Conservation (phyloP, 1,140 invertebrate species). For the Drosophila kanapiae region DNA sequence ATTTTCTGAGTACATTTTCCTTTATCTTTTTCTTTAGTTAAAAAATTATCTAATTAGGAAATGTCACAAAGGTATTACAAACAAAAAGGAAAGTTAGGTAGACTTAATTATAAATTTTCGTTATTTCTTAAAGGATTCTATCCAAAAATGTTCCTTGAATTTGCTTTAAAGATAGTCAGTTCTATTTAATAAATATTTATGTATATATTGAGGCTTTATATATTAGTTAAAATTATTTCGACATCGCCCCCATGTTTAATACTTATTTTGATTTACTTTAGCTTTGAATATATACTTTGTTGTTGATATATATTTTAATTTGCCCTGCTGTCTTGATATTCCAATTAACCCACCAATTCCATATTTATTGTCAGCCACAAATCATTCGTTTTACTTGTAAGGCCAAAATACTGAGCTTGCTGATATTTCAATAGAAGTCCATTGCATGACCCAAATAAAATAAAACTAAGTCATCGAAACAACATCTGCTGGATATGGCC, state of each 20-base stretch:
- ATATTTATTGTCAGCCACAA: background rate
- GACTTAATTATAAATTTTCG: background rate
- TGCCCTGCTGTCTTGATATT: no score
- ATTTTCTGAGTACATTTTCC: conserved; percentile 4
- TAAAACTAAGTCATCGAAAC: conserved; percentile 15
- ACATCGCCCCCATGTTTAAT: no score
- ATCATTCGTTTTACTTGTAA: background rate
- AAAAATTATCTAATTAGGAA: background rate
- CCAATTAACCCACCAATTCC: background rate
- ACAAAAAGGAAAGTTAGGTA: no score
- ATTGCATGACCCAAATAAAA: conserved; percentile 12
- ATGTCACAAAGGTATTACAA: background rate
- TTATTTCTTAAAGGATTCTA: background rate
- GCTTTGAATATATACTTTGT: background rate
- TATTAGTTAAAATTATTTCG: background rate
- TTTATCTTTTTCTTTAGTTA: background rate
- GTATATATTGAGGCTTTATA: background rate
- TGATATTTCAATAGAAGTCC: conserved; percentile 11
- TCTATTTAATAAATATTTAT: background rate
- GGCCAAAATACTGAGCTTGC: conserved; percentile 8
- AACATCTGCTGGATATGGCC: conserved; percentile 23
- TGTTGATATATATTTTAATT: background rate
- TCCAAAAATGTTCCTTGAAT: background rate
- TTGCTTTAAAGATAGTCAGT: background rate
- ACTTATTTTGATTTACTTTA: background rate